These are phyloP conservation scores for Poecilia wingei DNA, from an alignment of 2,797 vertebrate genomes.

Conservation along the genomic window DNA sequence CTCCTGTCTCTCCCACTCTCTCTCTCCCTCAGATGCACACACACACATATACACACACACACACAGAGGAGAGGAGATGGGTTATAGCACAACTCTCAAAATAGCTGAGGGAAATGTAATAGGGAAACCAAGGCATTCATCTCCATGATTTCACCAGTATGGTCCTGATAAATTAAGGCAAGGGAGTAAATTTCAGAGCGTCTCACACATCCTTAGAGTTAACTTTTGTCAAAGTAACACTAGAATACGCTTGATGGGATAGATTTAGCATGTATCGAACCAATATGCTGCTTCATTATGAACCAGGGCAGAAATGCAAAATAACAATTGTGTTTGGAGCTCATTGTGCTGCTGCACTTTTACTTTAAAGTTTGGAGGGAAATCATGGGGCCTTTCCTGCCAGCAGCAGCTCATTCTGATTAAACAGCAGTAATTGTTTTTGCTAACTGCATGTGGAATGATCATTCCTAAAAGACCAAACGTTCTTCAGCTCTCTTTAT, in stretches of 20 bases:
- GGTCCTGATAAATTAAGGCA: slow-evolving; percentile 47
- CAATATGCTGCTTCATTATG: slow-evolving; percentile 5
- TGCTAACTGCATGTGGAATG: not conserved
- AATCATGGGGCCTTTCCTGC: not conserved
- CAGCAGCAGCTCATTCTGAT: slow-evolving; percentile 4
- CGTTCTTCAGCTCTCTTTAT: no score
- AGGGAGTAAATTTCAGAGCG: slow-evolving; percentile 36
- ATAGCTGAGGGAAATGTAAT: slow-evolving; percentile 55
- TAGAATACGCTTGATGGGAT: slow-evolving; percentile 21
- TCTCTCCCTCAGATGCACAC: not conserved
- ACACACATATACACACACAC: not conserved
- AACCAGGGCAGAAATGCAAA: not conserved
- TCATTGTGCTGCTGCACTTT: slow-evolving; percentile 1
- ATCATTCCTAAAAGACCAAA: not conserved
- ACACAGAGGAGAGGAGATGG: not conserved
- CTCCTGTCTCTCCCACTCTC: slow-evolving; percentile 14
- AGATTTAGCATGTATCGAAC: slow-evolving; percentile 9
- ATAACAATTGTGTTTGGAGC: not conserved
- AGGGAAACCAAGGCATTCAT: slow-evolving; percentile 49
- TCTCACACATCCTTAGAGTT: slow-evolving; percentile 28
- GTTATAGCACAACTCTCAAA: slow-evolving; percentile 39
- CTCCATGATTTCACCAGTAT: slow-evolving; percentile 50
- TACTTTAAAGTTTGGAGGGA: slow-evolving; percentile 1
- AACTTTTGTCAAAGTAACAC: slow-evolving; percentile 29
- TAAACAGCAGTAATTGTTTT: not conserved